Conservation (phyloP, 2,797 vertebrate genomes). For the Babyrousa celebensis region DNA sequence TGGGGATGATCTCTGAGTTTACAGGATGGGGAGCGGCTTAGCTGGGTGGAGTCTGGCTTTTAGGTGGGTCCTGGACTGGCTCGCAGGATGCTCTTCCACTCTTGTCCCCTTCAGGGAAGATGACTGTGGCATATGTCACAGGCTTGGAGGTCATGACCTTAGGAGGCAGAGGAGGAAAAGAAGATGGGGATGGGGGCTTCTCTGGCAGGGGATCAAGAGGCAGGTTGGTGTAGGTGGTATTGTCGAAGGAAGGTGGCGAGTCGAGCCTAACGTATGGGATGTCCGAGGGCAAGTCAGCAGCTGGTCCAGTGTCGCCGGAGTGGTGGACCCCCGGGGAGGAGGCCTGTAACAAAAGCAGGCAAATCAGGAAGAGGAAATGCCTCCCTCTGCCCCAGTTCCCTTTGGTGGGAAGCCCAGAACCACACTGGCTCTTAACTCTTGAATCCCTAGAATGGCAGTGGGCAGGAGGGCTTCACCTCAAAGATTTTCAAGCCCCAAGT, state of each 20-base stretch:
- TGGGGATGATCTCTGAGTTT: not conserved
- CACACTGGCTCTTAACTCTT: not conserved
- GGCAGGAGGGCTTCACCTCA: not conserved
- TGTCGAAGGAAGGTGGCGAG: slow-evolving; percentile 76
- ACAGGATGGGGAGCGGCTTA: not conserved
- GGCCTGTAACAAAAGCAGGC: not conserved
- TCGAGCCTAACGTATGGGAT: slow-evolving; percentile 53
- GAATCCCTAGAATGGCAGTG: not conserved
- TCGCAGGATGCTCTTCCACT: not conserved
- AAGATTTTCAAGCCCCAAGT: not conserved
- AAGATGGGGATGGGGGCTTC: not conserved
- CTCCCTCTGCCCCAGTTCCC: not conserved
- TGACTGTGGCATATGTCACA: slow-evolving; percentile 76
- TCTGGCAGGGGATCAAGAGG: slow-evolving; percentile 46
- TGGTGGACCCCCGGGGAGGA: not conserved
- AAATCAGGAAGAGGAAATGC: not conserved
- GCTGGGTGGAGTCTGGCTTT: not conserved
- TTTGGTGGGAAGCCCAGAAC: not conserved
- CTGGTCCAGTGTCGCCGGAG: not conserved
- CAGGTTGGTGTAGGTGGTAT: slow-evolving; percentile 1
- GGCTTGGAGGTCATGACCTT: slow-evolving; percentile 56
- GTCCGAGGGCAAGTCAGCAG: not conserved
- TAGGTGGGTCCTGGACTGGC: not conserved
- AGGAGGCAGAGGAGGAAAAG: slow-evolving; percentile 59
- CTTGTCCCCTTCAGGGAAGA: slow-evolving; percentile 58